Conservation (phyloP, 2,113 vertebrate genomes). For the Brienomyrus brachyistius region DNA sequence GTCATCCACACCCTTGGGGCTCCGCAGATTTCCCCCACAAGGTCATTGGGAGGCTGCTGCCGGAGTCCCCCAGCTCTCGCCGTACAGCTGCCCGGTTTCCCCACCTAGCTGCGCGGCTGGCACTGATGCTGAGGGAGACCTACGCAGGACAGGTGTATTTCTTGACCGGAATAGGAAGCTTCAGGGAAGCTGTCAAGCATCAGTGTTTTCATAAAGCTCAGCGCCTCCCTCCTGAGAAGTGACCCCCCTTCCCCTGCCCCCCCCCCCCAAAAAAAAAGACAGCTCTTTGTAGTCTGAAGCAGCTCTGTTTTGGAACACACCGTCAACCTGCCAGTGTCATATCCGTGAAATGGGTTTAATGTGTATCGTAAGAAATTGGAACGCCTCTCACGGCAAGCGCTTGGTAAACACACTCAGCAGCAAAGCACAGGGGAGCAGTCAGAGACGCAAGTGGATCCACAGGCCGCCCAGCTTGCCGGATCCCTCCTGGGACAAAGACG, state of each 20-base stretch:
- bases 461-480: background rate
- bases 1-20: background rate
- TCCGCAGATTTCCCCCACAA: background rate
- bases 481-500: background rate
- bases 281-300: slow-evolving; percentile 18
- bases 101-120: background rate
- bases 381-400: background rate
- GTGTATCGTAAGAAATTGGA: background rate
- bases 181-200: slow-evolving; percentile 3
- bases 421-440: background rate
- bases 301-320: slow-evolving; percentile 9
- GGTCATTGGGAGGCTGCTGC: background rate
- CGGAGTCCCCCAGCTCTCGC: background rate
- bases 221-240: background rate
- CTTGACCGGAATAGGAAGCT: background rate
- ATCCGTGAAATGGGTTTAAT: slow-evolving; percentile 28
- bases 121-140: background rate
- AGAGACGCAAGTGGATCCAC: background rate
- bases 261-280: background rate
- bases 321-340: background rate
- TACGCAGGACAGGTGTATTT: background rate
- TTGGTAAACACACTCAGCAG: background rate
- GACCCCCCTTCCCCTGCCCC: background rate
- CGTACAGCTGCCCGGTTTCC: background rate
- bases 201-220: slow-evolving; percentile 1